Evolutionary conservation across 2,797 vertebrate species (phyloP).

Genomic region (Phoxinus dragarum): DNA sequence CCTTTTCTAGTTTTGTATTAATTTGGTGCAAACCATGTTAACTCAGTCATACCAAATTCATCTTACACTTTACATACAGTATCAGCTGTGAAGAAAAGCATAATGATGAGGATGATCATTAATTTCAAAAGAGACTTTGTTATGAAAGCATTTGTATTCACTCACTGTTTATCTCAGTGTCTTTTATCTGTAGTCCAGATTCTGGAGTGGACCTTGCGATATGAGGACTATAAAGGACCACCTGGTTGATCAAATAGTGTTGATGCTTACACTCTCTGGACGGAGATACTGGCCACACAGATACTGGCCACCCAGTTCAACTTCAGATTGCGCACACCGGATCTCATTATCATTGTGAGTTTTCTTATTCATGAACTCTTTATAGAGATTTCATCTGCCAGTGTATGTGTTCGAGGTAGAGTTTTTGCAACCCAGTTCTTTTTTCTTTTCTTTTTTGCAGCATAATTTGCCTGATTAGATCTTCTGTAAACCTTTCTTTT

Average conservation of each 20-base stretch:
- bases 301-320: constrained; percentile 85
- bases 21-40: background rate
- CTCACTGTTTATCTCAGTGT: background rate
- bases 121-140: background rate
- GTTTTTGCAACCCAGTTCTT: background rate
- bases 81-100: background rate
- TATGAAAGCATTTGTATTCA: background rate
- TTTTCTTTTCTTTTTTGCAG: background rate
- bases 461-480: background rate
- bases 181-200: constrained; percentile 69
- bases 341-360: constrained; percentile 82
- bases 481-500: constrained; percentile 10
- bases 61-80: background rate
- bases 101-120: background rate
- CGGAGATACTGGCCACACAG: constrained; percentile 76
- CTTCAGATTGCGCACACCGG: constrained; percentile 87
- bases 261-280: constrained; percentile 85
- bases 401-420: background rate
- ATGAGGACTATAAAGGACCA: constrained; percentile 82
- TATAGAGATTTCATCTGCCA: background rate
- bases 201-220: constrained; percentile 75
- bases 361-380: background rate
- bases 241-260: constrained; percentile 86
- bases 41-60: background rate
- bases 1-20: background rate